Evolutionary conservation across 2,113 vertebrate genomes (phyloP), one percentile per base, ranked within the genome.

Genomic region (Barnardius zonarius): DNA sequence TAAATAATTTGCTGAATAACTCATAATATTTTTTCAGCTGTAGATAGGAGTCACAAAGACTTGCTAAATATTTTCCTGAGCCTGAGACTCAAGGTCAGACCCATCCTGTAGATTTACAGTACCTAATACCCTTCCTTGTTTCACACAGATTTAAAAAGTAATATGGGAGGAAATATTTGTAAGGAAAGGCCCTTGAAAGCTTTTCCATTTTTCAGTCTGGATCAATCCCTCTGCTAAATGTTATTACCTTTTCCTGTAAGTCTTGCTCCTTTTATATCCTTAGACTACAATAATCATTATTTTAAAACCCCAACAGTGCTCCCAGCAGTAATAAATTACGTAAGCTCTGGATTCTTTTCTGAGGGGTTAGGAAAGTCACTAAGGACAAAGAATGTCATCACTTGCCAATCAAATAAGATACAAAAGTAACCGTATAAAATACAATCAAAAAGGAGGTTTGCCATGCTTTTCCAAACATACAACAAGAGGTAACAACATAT

Each of bases 21-120:
- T 90, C n/a, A 46, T 48, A 83, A 22, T 93, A 86, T 92, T 95
- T 90, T 95, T 78, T 79, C 70, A 95, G 91, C 57, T 92, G 75
- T 51, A 88, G 75, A 75, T 11, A 64, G 54, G 43, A 68, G 41
- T 80, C 48, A 46, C 41, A 52, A 68, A 87, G 70, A 18, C 24
- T 79, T 43, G 35, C 66, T 86, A 76, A 90, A 57, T 95, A 52
- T 80, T 95, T 92, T 64, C 39, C 44, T 66, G 72, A 80, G 17
- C 30, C 64, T 41, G 43, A 84, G 57, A 30, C 23, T 91, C 37
- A 75, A 49, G 1, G 4, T 83, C 67, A 83, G 48, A 64, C 28
- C n/a, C 30, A n/a, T 63, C 51, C 37, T 67, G 37, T 64, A 44
- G 33, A 25, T 51, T 75, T 59, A 35, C 15, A 67, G n/a, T 55